These are phyloP conservation scores for Xenentodon cancila DNA, from an alignment of 2,797 vertebrate genomes.

Conservation along the genomic window DNA sequence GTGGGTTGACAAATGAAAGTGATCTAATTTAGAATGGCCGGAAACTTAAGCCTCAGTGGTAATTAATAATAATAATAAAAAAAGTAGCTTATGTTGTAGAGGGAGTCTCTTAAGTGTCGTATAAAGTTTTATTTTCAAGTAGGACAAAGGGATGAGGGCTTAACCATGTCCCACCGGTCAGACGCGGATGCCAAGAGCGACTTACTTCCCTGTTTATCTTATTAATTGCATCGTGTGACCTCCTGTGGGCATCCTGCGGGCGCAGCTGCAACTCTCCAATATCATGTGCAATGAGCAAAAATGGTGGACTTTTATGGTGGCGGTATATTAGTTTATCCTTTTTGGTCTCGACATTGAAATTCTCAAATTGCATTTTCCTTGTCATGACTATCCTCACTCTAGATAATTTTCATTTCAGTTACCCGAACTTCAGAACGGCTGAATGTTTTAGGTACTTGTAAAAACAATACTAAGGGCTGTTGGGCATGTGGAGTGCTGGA, in stretches of 20 bases:
- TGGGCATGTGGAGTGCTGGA: neutral
- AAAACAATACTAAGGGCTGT: slow-evolving; percentile 48
- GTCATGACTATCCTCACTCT: slow-evolving; percentile 27
- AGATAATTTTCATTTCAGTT: slow-evolving; percentile 40
- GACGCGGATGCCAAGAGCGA: slow-evolving; percentile 54
- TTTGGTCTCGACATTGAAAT: slow-evolving; percentile 33
- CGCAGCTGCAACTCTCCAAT: slow-evolving; percentile 31
- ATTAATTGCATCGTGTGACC: slow-evolving; percentile 56
- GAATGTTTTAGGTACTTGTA: slow-evolving; percentile 16
- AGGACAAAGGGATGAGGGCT: slow-evolving; percentile 73
- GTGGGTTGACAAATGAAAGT: slow-evolving; percentile 65
- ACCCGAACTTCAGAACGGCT: slow-evolving; percentile 34
- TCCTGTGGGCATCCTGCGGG: slow-evolving; percentile 26
- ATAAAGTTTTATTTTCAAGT: slow-evolving; percentile 73
- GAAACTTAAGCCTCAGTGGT: slow-evolving; percentile 64
- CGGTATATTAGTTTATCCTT: slow-evolving; percentile 29
- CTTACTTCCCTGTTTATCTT: slow-evolving; percentile 64
- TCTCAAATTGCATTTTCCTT: slow-evolving; percentile 37
- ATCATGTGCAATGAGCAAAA: slow-evolving; percentile 27
- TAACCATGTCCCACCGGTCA: slow-evolving; percentile 54
- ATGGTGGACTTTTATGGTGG: neutral
- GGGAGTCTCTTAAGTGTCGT: slow-evolving; percentile 70
- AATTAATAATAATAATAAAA: slow-evolving; percentile 71
- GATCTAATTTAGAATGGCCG: slow-evolving; percentile 63
- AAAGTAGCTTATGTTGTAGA: slow-evolving; percentile 57